Conservation (phyloP, 2,797 vertebrate genomes). For the Jordanella pulchra region DNA sequence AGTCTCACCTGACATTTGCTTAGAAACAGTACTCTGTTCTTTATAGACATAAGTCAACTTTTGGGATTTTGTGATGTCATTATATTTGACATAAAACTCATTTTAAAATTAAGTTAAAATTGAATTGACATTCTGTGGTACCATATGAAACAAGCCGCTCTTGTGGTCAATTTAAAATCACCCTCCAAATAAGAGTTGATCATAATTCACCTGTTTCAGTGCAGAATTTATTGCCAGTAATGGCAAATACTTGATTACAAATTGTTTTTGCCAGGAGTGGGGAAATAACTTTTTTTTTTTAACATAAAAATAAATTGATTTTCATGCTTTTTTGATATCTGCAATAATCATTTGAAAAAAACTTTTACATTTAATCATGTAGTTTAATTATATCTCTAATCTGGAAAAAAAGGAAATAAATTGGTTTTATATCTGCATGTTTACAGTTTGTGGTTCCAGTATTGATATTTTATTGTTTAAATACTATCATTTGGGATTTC, state of each 20-base stretch:
- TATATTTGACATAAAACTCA: too few species aligned
- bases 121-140: not conserved
- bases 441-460: not conserved
- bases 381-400: not conserved
- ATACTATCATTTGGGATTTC: not conserved
- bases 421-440: not conserved
- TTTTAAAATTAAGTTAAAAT: too few species aligned
- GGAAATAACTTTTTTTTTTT: not conserved
- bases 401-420: not conserved
- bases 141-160: not conserved
- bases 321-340: not conserved
- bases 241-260: not conserved
- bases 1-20: too few species aligned
- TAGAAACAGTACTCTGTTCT: not conserved
- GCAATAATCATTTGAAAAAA: not conserved
- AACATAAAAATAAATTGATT: not conserved
- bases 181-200: not conserved
- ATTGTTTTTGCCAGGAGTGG: not conserved
- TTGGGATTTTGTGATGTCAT: not conserved
- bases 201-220: not conserved
- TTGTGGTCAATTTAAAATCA: not conserved
- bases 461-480: not conserved
- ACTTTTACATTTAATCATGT: not conserved
- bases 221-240: not conserved
- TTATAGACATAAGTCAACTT: not conserved